phyloP scores from a whole-genome alignment of 2,888 invertebrate species.

The Rambutsinella grinnellia region DNA sequence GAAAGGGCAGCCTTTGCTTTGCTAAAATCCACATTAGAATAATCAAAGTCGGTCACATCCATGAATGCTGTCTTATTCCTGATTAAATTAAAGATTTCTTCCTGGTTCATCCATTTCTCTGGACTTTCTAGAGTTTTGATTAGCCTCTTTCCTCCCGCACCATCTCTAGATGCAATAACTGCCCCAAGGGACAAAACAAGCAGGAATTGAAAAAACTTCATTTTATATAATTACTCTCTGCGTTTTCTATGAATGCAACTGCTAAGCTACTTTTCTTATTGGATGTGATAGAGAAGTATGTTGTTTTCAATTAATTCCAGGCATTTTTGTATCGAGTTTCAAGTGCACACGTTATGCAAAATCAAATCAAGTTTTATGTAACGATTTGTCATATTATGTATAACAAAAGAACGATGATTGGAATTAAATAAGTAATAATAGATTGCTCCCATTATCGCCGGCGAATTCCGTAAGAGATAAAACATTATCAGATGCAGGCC shows the following conservation, averaged over 20 bases:
- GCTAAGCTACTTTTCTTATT: not conserved
- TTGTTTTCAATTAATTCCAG: too few relatives aligned
- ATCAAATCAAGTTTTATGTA: too few relatives aligned
- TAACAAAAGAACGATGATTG: too few relatives aligned
- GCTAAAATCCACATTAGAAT: not conserved
- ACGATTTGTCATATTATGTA: too few relatives aligned
- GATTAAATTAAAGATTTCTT: conserved; percentile 24
- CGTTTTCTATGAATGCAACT: not conserved
- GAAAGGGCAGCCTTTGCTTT: not conserved
- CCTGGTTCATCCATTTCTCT: conserved; percentile 29
- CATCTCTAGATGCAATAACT: not conserved
- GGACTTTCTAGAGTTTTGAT: conserved; percentile 38
- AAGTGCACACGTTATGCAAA: too few relatives aligned
- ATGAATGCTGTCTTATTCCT: conserved; percentile 1
- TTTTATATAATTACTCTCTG: too few relatives aligned
- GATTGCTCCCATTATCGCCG: too few relatives aligned
- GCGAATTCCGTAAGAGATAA: too few relatives aligned
- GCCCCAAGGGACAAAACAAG: not conserved
- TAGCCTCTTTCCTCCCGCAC: conserved; percentile 22
- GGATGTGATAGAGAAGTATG: too few relatives aligned
- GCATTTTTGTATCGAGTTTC: too few relatives aligned
- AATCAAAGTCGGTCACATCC: conserved; percentile 4
- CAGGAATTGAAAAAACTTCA: conserved; percentile 14
- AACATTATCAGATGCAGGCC: too few relatives aligned
- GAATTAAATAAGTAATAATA: too few relatives aligned